Conservation (phyloP, 2,113 vertebrate species). For the Chrysemys picta region DNA sequence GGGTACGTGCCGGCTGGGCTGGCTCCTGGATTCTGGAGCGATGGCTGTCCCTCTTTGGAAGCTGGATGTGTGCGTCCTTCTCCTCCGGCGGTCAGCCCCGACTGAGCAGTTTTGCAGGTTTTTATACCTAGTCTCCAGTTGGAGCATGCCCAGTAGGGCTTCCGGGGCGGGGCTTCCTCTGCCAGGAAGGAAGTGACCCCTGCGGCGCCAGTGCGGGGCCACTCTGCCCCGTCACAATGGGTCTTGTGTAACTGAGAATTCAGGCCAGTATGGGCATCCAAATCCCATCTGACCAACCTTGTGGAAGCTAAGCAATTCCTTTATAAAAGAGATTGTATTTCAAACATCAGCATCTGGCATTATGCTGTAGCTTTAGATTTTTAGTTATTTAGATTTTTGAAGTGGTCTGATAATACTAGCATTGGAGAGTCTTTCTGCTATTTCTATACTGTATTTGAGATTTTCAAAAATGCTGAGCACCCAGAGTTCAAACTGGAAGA, state of each 20-base stretch:
- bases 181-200: too few species aligned
- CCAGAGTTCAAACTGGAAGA: background rate
- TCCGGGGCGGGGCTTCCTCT: too few species aligned
- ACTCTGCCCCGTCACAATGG: too few species aligned
- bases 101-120: too few species aligned
- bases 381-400: background rate
- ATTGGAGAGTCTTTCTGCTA: fast-evolving
- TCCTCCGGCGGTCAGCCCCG: too few species aligned
- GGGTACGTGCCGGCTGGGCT: too few species aligned
- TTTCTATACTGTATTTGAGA: background rate
- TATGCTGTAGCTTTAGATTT: fast-evolving
- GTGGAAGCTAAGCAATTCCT: background rate
- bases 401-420: background rate
- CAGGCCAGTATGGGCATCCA: background rate
- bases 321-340: background rate
- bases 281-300: background rate
- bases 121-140: too few species aligned
- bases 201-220: too few species aligned
- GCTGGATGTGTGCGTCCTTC: too few species aligned
- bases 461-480: background rate
- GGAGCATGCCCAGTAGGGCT: too few species aligned
- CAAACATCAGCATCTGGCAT: background rate
- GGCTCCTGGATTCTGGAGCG: too few species aligned
- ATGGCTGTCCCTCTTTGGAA: too few species aligned
- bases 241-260: background rate